A percentile compares a stretch with the other conserved stretches of the same genome.
Evolutionary conservation across 2,113 vertebrate genomes (phyloP).

Genomic region (Gambusia affinis): DNA sequence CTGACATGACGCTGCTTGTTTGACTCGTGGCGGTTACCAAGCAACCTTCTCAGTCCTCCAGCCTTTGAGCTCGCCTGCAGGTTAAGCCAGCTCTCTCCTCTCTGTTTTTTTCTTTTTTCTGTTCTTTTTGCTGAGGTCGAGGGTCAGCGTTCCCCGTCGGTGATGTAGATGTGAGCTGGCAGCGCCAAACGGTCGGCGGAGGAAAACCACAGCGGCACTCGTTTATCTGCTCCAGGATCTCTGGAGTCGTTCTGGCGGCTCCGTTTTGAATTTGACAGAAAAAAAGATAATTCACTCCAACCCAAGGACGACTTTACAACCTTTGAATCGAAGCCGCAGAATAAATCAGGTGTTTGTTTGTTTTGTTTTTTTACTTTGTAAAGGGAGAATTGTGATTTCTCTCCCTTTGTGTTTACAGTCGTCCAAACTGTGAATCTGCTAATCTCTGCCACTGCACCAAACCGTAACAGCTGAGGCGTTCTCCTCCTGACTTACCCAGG

Average conservation of each 20-base stretch:
- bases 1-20: conserved; percentile 8
- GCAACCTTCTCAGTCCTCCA: background rate
- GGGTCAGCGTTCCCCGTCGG: conserved; percentile 1
- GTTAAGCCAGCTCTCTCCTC: background rate
- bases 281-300: background rate
- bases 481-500: conserved; percentile 44
- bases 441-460: conserved; percentile 30
- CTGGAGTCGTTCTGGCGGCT: background rate
- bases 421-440: conserved; percentile 50
- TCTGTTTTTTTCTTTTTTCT: no score
- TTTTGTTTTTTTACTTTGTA: background rate
- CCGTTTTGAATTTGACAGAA: background rate
- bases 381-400: background rate
- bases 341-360: background rate
- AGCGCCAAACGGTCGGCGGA: conserved; percentile 59
- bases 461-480: conserved; percentile 6
- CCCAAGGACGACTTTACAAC: background rate
- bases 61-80: conserved; percentile 3
- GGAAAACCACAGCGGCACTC: conserved; percentile 64
- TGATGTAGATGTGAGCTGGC: conserved; percentile 40
- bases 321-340: background rate
- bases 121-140: background rate
- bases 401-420: conserved; percentile 46
- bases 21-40: conserved; percentile 25
- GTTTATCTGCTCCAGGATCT: background rate